Evolutionary conservation across 1,140 invertebrate genomes (phyloP).

Genomic region (Triops cancriformis): DNA sequence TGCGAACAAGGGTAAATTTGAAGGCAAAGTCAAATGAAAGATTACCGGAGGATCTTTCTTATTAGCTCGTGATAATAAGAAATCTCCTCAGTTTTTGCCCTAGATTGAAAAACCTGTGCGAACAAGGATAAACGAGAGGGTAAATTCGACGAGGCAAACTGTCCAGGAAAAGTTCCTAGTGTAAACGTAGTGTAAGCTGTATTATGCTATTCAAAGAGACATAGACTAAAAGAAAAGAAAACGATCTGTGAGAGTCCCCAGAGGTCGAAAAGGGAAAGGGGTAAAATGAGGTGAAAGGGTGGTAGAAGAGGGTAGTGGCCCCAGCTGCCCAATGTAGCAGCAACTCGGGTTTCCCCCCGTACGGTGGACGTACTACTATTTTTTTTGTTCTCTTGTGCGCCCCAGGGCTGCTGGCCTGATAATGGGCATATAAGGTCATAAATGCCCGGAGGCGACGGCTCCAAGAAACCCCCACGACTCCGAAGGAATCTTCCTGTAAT

Average conservation of each 20-base stretch:
- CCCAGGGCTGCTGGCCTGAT: slow-evolving; percentile 8
- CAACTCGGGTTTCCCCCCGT: neutral
- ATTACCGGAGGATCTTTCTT: neutral
- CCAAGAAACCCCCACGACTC: neutral
- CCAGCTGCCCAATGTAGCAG: neutral
- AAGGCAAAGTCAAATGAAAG: neutral
- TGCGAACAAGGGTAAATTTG: neutral
- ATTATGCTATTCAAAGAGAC: neutral
- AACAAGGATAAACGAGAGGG: neutral
- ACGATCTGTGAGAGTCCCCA: neutral
- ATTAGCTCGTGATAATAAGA: too few species aligned
- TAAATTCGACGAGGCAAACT: neutral
- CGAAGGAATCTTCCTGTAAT: slow-evolving; percentile 1
- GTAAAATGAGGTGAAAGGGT: neutral
- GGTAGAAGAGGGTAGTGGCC: neutral
- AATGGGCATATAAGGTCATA: slow-evolving; percentile 14
- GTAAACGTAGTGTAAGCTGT: neutral
- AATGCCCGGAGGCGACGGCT: slow-evolving; percentile 11
- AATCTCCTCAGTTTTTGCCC: too few species aligned
- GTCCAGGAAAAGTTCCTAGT: neutral
- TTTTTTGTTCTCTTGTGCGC: neutral
- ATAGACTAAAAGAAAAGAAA: neutral
- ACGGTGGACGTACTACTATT: neutral
- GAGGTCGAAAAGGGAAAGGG: too few species aligned
- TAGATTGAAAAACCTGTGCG: neutral